Evolutionary conservation across 1,140 invertebrate genomes (phyloP).

Genomic region (Drosophila suzukii): DNA sequence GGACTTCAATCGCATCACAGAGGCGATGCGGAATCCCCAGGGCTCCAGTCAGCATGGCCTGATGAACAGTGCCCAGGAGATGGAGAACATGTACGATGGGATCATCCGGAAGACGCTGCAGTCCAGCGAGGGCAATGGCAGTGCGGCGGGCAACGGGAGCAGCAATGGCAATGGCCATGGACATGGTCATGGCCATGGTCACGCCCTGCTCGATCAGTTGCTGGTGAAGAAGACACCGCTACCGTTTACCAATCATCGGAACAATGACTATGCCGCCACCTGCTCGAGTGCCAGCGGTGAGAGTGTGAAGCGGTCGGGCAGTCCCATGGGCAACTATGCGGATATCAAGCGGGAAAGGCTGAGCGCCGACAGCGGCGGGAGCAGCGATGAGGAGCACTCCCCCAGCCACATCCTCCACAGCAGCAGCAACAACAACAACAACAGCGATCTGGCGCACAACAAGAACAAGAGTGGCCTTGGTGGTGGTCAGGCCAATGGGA

Average conservation of each 20-base stretch:
- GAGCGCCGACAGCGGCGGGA: conserved; percentile 60
- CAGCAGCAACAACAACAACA: conserved; percentile 53
- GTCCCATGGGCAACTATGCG: conserved; percentile 65
- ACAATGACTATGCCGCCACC: conserved; percentile 64
- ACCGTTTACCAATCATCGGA: conserved; percentile 75
- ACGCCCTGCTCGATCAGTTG: conserved; percentile 89
- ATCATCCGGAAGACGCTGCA: conserved; percentile 90
- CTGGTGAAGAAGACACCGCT: conserved; percentile 88
- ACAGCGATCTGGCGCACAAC: conserved; percentile 71
- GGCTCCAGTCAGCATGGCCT: conserved; percentile 76
- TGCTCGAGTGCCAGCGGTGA: conserved; percentile 46
- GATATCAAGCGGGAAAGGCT: conserved; percentile 80
- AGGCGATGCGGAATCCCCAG: conserved; percentile 71
- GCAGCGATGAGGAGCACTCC: conserved; percentile 59
- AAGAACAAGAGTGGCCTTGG: conserved; percentile 63
- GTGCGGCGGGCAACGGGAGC: conserved; percentile 61
- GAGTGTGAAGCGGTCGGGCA: conserved; percentile 66
- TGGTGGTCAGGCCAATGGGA: conserved; percentile 23
- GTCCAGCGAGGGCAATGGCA: conserved; percentile 58
- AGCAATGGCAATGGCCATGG: conserved; percentile 55
- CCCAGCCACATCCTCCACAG: conserved; percentile 19
- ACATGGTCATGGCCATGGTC: conserved; percentile 87
- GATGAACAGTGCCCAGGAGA: conserved; percentile 84
- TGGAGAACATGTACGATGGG: conserved; percentile 88
- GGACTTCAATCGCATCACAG: conserved; percentile 87